Evolutionary conservation across 2,797 vertebrate genomes (phyloP), one percentile per base, ranked within the genome.

Genomic region (Channallabes apus): DNA sequence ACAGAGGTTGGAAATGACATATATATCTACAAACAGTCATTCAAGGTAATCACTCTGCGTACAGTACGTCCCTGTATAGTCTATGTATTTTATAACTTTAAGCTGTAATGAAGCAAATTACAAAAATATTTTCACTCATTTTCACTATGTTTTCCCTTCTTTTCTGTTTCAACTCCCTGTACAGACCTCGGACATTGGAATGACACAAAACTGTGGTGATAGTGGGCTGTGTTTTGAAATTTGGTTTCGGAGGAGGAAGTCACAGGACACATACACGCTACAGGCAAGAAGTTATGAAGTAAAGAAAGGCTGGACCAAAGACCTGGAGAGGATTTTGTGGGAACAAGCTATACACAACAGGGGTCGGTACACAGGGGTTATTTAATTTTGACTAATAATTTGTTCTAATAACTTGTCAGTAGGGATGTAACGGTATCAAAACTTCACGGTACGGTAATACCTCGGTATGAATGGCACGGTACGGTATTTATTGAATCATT

Each of bases 231-330:
- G 95, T 84, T 96, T 96, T 86, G 96, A 97, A 93, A 96, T 97
- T 89, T 96, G 96, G 96, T 96, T 96, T 93, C 92, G 95, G 84
- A 94, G 96, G 76, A 93, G 95, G 87, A 96, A 97, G 91, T 94
- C 92, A 11, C 93, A 96, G 88, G 96, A 96, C 92, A 97, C 96
- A 0, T 96, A 95, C 84, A 91, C 89, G 2, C 92, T 96, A 24
- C 95, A 96, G 84, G 94, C 96, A 8, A 83, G 61, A 0, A 94
- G 90, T 77, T 88, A 84, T 1, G 92, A 94, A 35, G 90, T 92
- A 80, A 97, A 97, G 88, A 91, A 94, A 35, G 91, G 92, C 78
- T 97, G 96, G 96, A 95, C 95, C 85, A 94, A 86, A 69, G 96
- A 95, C 90, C 90, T 96, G 84, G 94, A 95, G 86, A 90, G 92